These are phyloP conservation scores for Drosophila busckii DNA, from an alignment of 1,140 invertebrate species.

Conservation along the genomic window DNA sequence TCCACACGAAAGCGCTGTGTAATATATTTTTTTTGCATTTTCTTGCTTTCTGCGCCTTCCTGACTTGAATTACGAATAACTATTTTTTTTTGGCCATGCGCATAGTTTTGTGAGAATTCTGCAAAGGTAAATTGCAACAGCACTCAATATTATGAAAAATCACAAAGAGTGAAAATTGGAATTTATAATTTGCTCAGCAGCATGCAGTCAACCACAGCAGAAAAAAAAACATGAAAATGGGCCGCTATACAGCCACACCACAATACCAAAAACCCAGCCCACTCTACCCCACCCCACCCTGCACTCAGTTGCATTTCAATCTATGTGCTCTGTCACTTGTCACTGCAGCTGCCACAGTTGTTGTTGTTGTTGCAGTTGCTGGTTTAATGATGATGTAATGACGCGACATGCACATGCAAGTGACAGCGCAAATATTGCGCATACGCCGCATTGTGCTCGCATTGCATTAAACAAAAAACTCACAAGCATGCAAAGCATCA, in stretches of 20 bases:
- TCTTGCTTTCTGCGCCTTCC: constrained; percentile 64
- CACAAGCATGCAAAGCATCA: constrained; percentile 35
- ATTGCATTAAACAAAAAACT: constrained; percentile 29
- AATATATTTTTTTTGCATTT: constrained; percentile 47
- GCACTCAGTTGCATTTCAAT: background rate
- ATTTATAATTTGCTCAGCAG: constrained; percentile 66
- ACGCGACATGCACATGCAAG: constrained; percentile 73
- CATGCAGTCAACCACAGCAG: too few species aligned
- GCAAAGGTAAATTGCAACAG: constrained; percentile 49
- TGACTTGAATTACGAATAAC: constrained; percentile 50
- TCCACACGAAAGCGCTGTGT: constrained; percentile 64
- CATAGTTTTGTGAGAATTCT: constrained; percentile 70
- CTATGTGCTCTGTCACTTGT: constrained; percentile 31
- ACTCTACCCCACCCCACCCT: background rate
- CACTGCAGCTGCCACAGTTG: constrained; percentile 38
- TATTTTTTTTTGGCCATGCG: constrained; percentile 22
- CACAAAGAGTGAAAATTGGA: constrained; percentile 68
- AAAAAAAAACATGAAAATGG: too few species aligned
- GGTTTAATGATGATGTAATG: constrained; percentile 55
- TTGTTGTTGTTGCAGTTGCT: constrained; percentile 13
- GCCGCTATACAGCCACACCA: constrained; percentile 68
- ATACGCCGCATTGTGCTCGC: constrained; percentile 62
- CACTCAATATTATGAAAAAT: constrained; percentile 50
- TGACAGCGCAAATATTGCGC: constrained; percentile 71
- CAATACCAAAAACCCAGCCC: constrained; percentile 29